A percentile compares a stretch with the other conserved stretches of the same genome.
Evolutionary conservation across 2,113 vertebrate genomes (phyloP).

Genomic region (Rousettus leschenaultii): DNA sequence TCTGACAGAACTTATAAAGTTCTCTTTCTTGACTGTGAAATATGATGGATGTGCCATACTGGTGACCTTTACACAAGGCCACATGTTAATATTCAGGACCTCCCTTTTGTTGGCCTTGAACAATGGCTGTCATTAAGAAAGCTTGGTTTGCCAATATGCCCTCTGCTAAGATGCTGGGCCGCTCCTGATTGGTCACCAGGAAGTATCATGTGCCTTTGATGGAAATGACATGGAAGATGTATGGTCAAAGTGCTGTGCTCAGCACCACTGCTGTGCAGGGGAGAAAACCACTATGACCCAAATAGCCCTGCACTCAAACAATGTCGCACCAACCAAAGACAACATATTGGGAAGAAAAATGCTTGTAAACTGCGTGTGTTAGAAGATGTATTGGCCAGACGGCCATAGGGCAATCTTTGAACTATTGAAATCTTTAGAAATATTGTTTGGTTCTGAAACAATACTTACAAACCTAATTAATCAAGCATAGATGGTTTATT

Average conservation of each 20-base stretch:
- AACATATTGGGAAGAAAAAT: constrained; percentile 90
- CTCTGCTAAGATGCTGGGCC: constrained; percentile 75
- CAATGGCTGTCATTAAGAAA: constrained; percentile 87
- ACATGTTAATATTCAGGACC: constrained; percentile 85
- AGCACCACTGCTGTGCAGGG: constrained; percentile 86
- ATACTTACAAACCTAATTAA: constrained; percentile 91
- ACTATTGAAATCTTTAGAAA: constrained; percentile 91
- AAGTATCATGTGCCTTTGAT: constrained; percentile 88
- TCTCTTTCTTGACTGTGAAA: constrained; percentile 77
- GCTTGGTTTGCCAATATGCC: constrained; percentile 86
- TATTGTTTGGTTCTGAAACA: constrained; percentile 88
- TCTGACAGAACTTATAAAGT: constrained; percentile 81
- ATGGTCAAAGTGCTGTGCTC: constrained; percentile 85
- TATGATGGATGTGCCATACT: constrained; percentile 88
- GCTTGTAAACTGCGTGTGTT: constrained; percentile 83
- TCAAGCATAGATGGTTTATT: constrained; percentile 88
- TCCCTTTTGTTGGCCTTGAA: constrained; percentile 85
- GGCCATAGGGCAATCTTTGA: constrained; percentile 90
- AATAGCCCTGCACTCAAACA: constrained; percentile 85
- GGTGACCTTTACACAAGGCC: constrained; percentile 83
- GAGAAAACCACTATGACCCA: constrained; percentile 88
- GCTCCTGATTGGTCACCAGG: constrained; percentile 87
- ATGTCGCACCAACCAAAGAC: constrained; percentile 89
- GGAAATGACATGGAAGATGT: constrained; percentile 90
- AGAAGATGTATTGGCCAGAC: constrained; percentile 87